Percentiles rank a stretch among this genome's conserved stretches.
Conservation (phyloP, 2,888 invertebrate genomes). For the Brenthis daphne region DNA sequence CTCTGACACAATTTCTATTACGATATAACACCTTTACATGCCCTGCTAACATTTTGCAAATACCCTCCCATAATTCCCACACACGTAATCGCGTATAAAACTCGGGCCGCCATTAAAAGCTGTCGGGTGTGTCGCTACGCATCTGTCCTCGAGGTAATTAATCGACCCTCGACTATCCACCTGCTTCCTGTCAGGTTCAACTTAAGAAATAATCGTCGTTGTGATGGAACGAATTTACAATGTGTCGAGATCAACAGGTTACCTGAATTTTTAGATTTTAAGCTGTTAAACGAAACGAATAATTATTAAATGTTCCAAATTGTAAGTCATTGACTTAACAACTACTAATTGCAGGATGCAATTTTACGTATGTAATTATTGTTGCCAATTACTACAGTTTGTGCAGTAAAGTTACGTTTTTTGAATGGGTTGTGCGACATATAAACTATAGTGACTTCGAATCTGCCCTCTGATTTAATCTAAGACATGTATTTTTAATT, state of each 20-base stretch:
- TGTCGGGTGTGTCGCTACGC: constrained; percentile 44
- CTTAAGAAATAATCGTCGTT: constrained; percentile 30
- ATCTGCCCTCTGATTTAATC: no score
- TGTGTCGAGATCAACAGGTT: constrained; percentile 15
- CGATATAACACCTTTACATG: background rate
- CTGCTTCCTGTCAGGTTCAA: constrained; percentile 55
- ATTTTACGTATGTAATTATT: no score
- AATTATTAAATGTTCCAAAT: no score
- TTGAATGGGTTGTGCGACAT: no score
- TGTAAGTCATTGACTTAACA: no score
- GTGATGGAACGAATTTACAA: constrained; percentile 18
- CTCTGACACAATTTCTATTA: background rate
- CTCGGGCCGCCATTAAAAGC: constrained; percentile 44
- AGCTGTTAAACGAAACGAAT: no score
- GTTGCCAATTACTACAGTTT: no score
- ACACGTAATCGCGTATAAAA: constrained; percentile 39
- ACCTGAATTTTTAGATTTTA: background rate
- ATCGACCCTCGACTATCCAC: constrained; percentile 59
- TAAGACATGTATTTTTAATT: no score
- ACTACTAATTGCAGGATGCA: no score
- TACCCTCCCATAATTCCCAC: constrained; percentile 33
- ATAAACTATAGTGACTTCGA: no score
- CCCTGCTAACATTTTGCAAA: constrained; percentile 24
- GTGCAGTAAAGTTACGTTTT: no score
- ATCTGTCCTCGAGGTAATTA: constrained; percentile 56